Evolutionary conservation across 1,140 invertebrate species (phyloP), one percentile per base, ranked within the genome.

Genomic region (Calephelis virginiensis): DNA sequence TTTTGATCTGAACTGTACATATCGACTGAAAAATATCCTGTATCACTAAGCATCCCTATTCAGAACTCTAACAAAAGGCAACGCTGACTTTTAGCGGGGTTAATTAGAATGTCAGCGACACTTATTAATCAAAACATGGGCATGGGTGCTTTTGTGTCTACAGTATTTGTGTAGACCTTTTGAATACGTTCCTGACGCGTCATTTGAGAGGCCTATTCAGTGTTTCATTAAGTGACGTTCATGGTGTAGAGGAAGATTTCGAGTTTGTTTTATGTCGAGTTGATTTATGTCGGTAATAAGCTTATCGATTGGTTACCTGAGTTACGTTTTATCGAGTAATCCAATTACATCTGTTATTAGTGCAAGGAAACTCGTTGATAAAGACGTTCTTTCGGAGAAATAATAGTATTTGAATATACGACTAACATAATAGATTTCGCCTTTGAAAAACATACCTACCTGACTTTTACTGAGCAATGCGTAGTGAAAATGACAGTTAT

Each of bases 31-130:
- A 37, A 38, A 63, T 59, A 59, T 59, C 56, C 56, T 71, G 64
- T 69, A 72, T 69, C 70, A 72, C 67, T 75, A 74, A 76, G 73
- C 73, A 66, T 76, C 74, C 73, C 74, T 59, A 79, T 80, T 81
- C 73, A 77, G 66, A 66, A 50, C 43, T 68, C 71, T 74, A 81
- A 83, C 82, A 83, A 85, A 83, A 75, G 71, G 77, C 73, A 61
- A 70, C 67, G 72, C 70, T 79, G 85, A 87, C 83, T 85, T 87
- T 87, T 83, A 80, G 77, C 79, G 74, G 81, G 79, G 77, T 86
- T 85, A 88, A 88, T 88, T 88, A 88, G 82, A 86, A 83, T 86
- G 85, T 88, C 85, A 88, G 79, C 81, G 77, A 70, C 78, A 81
- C 80, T 86, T 86, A 88, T 88, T 88, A 86, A 88, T 88, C 82